Conservation (phyloP, 2,888 invertebrate species). For the Saturnia pavonia region DNA sequence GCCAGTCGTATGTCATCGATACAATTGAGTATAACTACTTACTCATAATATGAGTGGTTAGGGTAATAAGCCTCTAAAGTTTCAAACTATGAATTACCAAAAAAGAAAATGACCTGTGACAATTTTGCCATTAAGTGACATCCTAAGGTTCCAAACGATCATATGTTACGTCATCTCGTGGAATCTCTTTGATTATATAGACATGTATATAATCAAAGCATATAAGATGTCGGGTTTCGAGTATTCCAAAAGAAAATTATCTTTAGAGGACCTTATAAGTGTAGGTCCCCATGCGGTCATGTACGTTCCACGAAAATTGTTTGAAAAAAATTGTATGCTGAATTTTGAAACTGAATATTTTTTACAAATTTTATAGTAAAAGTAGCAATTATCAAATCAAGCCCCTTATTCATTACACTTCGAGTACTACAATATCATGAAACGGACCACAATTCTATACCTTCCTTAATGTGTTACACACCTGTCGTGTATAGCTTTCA, state of each 20-base stretch:
- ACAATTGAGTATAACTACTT: background rate
- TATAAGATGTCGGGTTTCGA: background rate
- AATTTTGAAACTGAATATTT: background rate
- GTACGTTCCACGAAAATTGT: background rate
- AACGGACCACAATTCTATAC: background rate
- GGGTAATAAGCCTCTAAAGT: background rate
- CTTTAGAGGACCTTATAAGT: background rate
- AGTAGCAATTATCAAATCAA: background rate
- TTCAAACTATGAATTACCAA: background rate
- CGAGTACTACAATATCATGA: background rate
- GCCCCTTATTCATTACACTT: background rate
- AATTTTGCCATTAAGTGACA: background rate
- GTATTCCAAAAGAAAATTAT: background rate
- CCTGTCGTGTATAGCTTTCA: slow-evolving; percentile 58
- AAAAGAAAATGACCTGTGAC: background rate
- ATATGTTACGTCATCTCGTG: background rate
- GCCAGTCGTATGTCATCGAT: background rate
- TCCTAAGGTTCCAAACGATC: background rate
- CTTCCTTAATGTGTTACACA: background rate
- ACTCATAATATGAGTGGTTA: background rate
- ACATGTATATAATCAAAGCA: too few relatives aligned
- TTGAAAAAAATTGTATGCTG: background rate
- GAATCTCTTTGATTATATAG: too few relatives aligned
- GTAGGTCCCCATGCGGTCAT: background rate
- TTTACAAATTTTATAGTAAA: background rate